Percentiles rank a stretch among this genome's conserved stretches.
These are phyloP conservation scores for Acridotheres tristis DNA, from an alignment of 2,797 vertebrate genomes.

Conservation along the genomic window DNA sequence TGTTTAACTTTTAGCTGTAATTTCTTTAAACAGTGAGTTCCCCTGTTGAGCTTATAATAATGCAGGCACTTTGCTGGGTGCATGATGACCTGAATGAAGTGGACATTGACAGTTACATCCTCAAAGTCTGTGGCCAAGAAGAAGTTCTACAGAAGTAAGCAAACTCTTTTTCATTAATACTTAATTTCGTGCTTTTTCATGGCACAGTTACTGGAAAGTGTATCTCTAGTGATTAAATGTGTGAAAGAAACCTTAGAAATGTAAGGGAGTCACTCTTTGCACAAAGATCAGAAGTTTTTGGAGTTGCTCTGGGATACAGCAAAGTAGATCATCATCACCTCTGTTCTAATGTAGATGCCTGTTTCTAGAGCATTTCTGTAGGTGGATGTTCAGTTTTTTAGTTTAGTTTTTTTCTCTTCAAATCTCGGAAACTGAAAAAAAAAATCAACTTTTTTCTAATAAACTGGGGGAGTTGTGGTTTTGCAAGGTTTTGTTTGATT, in stretches of 20 bases:
- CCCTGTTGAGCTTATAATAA: conserved; percentile 94
- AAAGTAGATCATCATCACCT: background rate
- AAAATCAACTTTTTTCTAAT: background rate
- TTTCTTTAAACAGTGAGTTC: conserved; percentile 87
- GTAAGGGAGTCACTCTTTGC: background rate
- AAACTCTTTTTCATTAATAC: conserved; percentile 45
- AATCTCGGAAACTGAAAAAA: background rate
- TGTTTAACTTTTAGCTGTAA: conserved; percentile 15
- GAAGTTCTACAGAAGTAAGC: conserved; percentile 97
- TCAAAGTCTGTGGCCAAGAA: conserved; percentile 95
- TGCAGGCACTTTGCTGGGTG: conserved; percentile 98
- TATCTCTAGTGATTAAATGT: background rate
- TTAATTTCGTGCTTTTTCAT: conserved; percentile 6
- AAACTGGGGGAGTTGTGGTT: background rate
- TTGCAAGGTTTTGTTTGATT: background rate
- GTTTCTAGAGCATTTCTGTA: background rate
- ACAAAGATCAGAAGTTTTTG: background rate
- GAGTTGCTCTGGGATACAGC: background rate
- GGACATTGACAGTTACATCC: conserved; percentile 92
- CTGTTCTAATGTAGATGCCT: background rate
- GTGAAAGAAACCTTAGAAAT: background rate
- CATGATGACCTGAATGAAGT: conserved; percentile 96
- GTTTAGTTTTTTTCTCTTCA: background rate
- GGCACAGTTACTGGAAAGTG: background rate
- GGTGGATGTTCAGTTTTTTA: background rate